phyloP scores from a whole-genome alignment of 2,797 vertebrate genomes.

The Gadopsis marmoratus region DNA sequence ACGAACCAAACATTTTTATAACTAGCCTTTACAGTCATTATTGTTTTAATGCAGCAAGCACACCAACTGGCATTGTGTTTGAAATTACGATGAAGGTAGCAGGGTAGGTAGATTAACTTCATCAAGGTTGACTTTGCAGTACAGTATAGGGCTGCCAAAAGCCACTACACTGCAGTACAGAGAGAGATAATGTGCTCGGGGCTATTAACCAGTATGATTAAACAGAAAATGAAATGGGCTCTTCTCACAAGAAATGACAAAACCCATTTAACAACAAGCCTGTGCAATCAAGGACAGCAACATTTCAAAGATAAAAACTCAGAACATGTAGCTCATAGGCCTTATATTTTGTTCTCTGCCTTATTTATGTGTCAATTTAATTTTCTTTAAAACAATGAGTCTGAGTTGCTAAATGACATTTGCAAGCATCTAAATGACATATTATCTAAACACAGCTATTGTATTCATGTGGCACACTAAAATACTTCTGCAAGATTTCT shows the following conservation, averaged over 20 bases:
- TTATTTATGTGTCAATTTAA: not conserved
- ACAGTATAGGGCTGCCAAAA: constrained; percentile 22
- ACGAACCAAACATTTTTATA: not conserved
- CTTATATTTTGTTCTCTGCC: not conserved
- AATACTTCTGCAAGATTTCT: not conserved
- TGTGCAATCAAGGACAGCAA: not conserved
- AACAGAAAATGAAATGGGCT: not conserved
- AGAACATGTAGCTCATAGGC: not conserved
- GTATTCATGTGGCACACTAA: not conserved
- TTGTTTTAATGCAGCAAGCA: not conserved
- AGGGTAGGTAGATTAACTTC: constrained; percentile 19
- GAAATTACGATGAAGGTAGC: constrained; percentile 13
- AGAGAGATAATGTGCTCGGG: constrained; percentile 2
- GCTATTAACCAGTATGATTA: not conserved
- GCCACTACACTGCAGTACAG: constrained; percentile 14
- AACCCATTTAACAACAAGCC: not conserved
- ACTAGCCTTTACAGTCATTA: not conserved
- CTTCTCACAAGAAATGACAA: constrained; percentile 2
- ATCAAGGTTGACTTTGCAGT: constrained; percentile 27
- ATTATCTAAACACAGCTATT: not conserved
- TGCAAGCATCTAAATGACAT: not conserved
- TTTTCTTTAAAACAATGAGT: not conserved
- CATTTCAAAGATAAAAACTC: not conserved
- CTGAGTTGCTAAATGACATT: not conserved
- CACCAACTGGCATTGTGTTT: constrained; percentile 6